phyloP scores from a whole-genome alignment of 1,140 invertebrate species.

The Drosophila saltans region DNA sequence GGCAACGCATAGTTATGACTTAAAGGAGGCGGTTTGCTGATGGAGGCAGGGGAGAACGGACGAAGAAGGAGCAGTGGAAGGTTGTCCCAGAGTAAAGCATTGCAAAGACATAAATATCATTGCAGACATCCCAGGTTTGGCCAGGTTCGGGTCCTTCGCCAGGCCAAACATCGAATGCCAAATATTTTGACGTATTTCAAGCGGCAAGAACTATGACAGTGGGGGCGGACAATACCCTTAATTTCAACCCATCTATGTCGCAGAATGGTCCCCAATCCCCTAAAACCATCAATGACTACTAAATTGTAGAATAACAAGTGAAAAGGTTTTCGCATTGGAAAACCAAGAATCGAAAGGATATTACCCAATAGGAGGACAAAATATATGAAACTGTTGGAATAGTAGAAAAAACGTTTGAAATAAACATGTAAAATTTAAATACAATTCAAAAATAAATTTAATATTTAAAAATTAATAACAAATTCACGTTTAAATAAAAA shows the following conservation, averaged over 20 bases:
- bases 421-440: too few relatives aligned
- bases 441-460: too few relatives aligned
- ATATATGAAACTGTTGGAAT: too few relatives aligned
- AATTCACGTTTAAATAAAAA: too few relatives aligned
- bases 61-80: slow-evolving; percentile 2
- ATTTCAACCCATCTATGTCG: neutral
- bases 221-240: neutral
- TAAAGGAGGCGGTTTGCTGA: slow-evolving; percentile 10
- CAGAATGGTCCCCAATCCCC: neutral
- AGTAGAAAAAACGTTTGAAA: too few relatives aligned
- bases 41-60: too few relatives aligned
- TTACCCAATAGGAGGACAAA: neutral
- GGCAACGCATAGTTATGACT: slow-evolving; percentile 68
- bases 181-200: slow-evolving; percentile 80
- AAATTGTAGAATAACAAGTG: slow-evolving; percentile 68
- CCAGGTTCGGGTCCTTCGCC: slow-evolving; percentile 37
- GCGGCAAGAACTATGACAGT: slow-evolving; percentile 29
- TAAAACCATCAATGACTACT: neutral
- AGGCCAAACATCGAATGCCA: slow-evolving; percentile 74
- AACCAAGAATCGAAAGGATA: neutral
- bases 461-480: too few relatives aligned
- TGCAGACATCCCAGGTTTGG: slow-evolving; percentile 22
- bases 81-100: slow-evolving; percentile 17
- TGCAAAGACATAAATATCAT: slow-evolving; percentile 67
- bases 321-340: neutral